Conservation (phyloP, 2,113 vertebrate species). For the Cichladusa arquata region DNA sequence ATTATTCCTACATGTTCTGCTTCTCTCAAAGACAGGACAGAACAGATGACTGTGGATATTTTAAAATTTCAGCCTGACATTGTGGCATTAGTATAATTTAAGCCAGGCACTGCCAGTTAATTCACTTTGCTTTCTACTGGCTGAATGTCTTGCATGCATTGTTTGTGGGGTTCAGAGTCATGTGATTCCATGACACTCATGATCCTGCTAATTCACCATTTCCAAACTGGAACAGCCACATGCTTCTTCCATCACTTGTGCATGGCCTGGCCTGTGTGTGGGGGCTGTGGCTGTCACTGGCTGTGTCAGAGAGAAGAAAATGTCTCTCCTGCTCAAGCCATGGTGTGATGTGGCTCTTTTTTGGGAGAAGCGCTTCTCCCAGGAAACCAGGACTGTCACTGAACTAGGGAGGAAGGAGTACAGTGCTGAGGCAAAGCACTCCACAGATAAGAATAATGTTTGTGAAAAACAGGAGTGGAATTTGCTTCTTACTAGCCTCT, state of each 20-base stretch:
- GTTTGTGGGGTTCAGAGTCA: neutral
- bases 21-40: constrained; percentile 3
- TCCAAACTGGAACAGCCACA: neutral
- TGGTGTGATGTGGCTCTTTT: neutral
- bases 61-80: constrained; percentile 4
- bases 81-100: constrained; percentile 18
- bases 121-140: neutral
- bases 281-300: neutral
- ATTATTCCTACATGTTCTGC: neutral
- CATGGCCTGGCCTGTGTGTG: neutral
- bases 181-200: neutral
- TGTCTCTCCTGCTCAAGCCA: neutral
- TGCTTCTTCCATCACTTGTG: neutral
- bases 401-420: neutral
- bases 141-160: neutral
- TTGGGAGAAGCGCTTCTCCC: neutral
- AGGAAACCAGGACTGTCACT: neutral
- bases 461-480: neutral
- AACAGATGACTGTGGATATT: neutral
- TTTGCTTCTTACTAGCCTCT: neutral
- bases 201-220: neutral
- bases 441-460: neutral
- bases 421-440: neutral
- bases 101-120: neutral
- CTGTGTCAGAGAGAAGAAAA: neutral